These are phyloP conservation scores for Tragelaphus eurycerus DNA, from an alignment of 2,797 vertebrate species.

Conservation along the genomic window DNA sequence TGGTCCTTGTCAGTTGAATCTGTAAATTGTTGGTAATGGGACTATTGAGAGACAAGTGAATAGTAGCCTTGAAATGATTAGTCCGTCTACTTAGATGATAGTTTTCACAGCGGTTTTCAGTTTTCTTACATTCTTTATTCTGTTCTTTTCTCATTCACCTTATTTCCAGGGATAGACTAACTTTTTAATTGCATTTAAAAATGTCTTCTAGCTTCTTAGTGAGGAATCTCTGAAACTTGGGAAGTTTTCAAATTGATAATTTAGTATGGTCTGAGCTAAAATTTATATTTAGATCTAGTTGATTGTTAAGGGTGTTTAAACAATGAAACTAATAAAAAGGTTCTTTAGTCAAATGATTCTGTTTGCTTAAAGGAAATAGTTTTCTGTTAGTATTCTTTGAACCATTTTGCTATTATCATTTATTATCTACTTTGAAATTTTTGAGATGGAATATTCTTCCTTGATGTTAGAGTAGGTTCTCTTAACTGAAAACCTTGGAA, in stretches of 20 bases:
- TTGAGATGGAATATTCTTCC: neutral
- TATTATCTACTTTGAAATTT: constrained; percentile 2
- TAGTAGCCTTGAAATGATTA: neutral
- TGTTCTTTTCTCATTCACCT: neutral
- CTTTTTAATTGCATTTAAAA: neutral
- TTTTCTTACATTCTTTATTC: neutral
- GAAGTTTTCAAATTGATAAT: constrained; percentile 23
- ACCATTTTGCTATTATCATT: constrained; percentile 16
- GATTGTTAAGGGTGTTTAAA: neutral
- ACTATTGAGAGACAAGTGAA: neutral
- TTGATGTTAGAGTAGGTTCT: constrained; percentile 47
- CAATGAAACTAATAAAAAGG: neutral
- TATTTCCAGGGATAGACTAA: neutral
- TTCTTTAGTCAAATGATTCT: constrained; percentile 2
- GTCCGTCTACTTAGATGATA: neutral
- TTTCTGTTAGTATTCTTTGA: constrained; percentile 42
- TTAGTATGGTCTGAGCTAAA: constrained; percentile 31
- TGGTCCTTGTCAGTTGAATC: neutral
- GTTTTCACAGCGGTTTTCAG: neutral
- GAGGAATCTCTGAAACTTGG: constrained; percentile 44
- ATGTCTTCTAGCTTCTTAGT: constrained; percentile 23
- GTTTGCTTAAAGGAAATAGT: constrained; percentile 30
- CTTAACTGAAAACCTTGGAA: constrained; percentile 43
- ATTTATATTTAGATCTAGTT: neutral
- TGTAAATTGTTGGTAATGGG: neutral